These are phyloP conservation scores for Miichthys miiuy DNA, from an alignment of 2,797 vertebrate genomes.

Conservation along the genomic window DNA sequence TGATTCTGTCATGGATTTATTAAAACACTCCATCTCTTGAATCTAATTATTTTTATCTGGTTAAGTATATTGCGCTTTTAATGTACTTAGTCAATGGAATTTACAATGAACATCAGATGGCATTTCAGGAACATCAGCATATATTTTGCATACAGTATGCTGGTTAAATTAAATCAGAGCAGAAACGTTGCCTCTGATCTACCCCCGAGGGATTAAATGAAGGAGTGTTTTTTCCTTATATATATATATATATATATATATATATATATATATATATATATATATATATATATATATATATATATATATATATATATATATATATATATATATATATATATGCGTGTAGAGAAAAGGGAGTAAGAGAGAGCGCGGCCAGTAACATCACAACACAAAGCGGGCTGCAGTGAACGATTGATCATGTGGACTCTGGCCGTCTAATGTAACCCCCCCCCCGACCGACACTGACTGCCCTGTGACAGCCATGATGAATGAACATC, in stretches of 20 bases:
- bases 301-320: too few species aligned
- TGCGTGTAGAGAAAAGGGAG: constrained; percentile 7
- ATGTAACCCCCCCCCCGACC: constrained; percentile 60
- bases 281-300: too few species aligned
- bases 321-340: too few species aligned
- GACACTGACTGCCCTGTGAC: constrained; percentile 67
- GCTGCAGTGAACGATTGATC: constrained; percentile 66
- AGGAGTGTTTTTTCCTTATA: constrained; percentile 21
- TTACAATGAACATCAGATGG: constrained; percentile 19
- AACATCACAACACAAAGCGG: constrained; percentile 37
- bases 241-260: not conserved
- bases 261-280: too few species aligned
- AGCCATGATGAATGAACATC: constrained; percentile 73
- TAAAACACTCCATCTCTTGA: constrained; percentile 46
- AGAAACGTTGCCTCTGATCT: constrained; percentile 44
- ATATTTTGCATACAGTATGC: constrained; percentile 33
- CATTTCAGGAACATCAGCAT: constrained; percentile 36
- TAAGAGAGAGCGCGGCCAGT: constrained; percentile 10
- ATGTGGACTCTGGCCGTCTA: constrained; percentile 43
- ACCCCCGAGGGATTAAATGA: constrained; percentile 26
- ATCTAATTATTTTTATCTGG: constrained; percentile 47
- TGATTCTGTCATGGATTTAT: constrained; percentile 38
- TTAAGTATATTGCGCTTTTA: constrained; percentile 50
- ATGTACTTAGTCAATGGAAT: constrained; percentile 48
- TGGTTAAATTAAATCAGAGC: constrained; percentile 59